Percentiles rank a stretch among this genome's conserved stretches.
Evolutionary conservation across 2,797 vertebrate genomes (phyloP).

Genomic region (Glyptemys insculpta): DNA sequence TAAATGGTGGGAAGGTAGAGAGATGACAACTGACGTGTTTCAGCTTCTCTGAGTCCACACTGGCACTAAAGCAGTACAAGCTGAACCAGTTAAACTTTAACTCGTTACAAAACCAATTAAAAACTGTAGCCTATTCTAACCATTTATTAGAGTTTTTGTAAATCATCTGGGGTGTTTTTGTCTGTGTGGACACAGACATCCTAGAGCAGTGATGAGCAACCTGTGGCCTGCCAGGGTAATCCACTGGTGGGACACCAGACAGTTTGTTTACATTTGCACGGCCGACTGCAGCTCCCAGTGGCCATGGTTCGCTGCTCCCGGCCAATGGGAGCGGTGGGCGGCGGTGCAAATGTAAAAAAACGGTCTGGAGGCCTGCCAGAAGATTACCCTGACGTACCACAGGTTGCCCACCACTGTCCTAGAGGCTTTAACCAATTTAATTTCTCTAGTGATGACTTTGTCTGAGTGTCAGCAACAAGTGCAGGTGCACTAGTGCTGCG

Average conservation of each 20-base stretch:
- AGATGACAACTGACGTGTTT: background rate
- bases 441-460: background rate
- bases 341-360: too few relatives aligned
- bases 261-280: too few relatives aligned
- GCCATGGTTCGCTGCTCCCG: too few relatives aligned
- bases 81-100: background rate
- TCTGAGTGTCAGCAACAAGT: background rate
- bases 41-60: background rate
- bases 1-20: background rate
- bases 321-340: too few relatives aligned
- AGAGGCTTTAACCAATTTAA: background rate
- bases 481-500: background rate
- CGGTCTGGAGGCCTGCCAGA: too few relatives aligned
- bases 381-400: too few relatives aligned
- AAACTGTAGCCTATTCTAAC: background rate
- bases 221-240: too few relatives aligned
- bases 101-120: background rate
- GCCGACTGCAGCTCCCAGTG: too few relatives aligned
- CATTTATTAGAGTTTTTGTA: background rate
- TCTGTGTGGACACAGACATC: background rate
- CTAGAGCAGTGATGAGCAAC: background rate
- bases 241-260: too few relatives aligned
- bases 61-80: background rate
- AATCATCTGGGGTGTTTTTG: background rate
- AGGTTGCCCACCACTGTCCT: background rate